These are phyloP conservation scores for Spinibarbus caldwelli DNA, from an alignment of 2,797 vertebrate species.

Conservation along the genomic window DNA sequence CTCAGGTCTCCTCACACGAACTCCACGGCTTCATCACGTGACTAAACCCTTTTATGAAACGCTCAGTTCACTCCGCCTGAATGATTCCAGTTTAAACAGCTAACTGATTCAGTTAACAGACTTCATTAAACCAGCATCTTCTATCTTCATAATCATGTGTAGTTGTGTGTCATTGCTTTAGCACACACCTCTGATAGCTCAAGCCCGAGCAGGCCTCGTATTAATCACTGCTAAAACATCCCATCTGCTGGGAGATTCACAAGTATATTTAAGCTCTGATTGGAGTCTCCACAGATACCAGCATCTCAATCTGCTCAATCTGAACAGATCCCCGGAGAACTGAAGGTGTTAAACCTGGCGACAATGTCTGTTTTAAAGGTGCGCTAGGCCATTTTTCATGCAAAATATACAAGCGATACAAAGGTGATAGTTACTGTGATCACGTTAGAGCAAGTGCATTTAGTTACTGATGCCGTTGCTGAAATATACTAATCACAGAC, in stretches of 20 bases:
- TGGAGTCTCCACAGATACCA: constrained; percentile 75
- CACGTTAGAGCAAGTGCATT: background rate
- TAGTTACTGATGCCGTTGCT: too few species aligned
- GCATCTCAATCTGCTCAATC: constrained; percentile 77
- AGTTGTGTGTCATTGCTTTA: constrained; percentile 22
- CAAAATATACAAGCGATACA: background rate
- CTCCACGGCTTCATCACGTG: background rate
- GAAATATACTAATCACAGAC: too few species aligned
- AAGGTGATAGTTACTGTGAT: background rate
- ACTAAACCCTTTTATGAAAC: background rate
- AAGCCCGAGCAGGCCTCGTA: constrained; percentile 53
- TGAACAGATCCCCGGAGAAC: constrained; percentile 51
- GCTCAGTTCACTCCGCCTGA: background rate
- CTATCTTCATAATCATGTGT: constrained; percentile 14
- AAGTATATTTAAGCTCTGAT: constrained; percentile 76
- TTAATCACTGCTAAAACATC: constrained; percentile 57
- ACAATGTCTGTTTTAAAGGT: background rate
- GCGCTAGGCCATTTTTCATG: background rate
- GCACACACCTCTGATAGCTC: constrained; percentile 19
- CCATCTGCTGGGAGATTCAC: constrained; percentile 69
- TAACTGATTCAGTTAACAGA: background rate
- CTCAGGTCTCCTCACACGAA: background rate
- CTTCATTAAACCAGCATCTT: constrained; percentile 1
- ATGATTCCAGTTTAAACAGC: constrained; percentile 30
- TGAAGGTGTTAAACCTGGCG: constrained; percentile 48